Evolutionary conservation across 37 sponge, comb jelly and placozoan genomes (phyloP), one percentile per base, ranked within the genome.

Genomic region (Mnemiopsis leidyi): DNA sequence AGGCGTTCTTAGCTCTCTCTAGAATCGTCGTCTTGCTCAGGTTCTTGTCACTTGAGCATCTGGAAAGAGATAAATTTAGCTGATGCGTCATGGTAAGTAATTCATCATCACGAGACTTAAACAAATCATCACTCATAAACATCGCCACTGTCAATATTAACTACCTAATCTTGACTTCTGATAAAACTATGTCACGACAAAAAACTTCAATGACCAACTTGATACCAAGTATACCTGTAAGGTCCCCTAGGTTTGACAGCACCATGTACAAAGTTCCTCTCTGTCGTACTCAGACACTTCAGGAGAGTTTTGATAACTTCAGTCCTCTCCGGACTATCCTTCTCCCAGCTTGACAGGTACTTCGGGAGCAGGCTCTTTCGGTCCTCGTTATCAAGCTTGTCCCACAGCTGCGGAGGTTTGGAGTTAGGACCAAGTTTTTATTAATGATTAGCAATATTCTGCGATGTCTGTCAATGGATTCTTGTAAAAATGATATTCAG

Each of bases 1-100:
- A 85, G 5, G 90, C 90, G 26, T 38, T 85, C 90, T 85, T 85
- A 40, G 90, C 90, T 13, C 90, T n/a, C 24, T 85, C 90, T 61
- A 85, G 30, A 18, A 85, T 85, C 3, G 90, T 85, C 16, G 90
- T 85, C 26, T 85, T 85, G 48, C 90, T 85, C 90, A 85, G 48
- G 90, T 38, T 85, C 29, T 38, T 85, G 23, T 85, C 90, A 38
- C 90, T 85, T 9, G 61, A 40, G 26, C 90, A 85, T 37, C 90
- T 38, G 79, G 7, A 5, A 18, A 61, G 68, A 21, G 68, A 61
- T 21, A 61, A 9, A 21, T 9, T 21, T 61, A 61, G 68, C 68
- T 61, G 68, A 18, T 61, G 9, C 29, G n/a, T n/a, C 2, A 23
- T 69, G 73, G 29, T 21, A 3, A 25, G 73, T 48, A 48, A 48